Evolutionary conservation across 1,140 invertebrate species (phyloP).

Genomic region (Cephus cinctus): DNA sequence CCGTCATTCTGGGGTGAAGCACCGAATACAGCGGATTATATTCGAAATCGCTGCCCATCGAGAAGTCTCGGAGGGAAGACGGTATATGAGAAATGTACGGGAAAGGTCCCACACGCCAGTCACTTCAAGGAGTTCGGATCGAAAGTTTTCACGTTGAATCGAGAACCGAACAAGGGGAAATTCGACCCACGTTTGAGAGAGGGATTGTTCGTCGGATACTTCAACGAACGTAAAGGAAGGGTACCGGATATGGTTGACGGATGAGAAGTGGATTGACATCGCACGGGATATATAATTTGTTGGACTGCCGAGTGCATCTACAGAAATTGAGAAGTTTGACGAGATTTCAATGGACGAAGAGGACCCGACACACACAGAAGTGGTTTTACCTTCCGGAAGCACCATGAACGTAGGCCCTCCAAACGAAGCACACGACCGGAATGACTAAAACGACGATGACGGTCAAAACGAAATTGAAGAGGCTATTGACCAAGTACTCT

Average conservation of each 20-base stretch:
- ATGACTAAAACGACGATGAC: not conserved
- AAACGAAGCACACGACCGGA: not conserved
- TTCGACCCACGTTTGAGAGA: conserved; percentile 17
- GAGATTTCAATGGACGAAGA: conserved; percentile 19
- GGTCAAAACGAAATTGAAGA: conserved; percentile 1
- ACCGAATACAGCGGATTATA: conserved; percentile 20
- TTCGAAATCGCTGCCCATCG: conserved; percentile 22
- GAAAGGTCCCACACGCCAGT: conserved; percentile 14
- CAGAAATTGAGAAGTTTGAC: not conserved
- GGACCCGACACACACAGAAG: conserved; percentile 11
- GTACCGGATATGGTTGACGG: conserved; percentile 13
- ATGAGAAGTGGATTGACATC: conserved; percentile 11
- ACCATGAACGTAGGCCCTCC: no score
- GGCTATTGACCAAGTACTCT: no score
- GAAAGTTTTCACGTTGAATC: conserved; percentile 13
- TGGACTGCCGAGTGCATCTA: not conserved
- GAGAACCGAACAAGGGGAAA: conserved; percentile 16
- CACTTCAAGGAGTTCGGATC: conserved; percentile 18
- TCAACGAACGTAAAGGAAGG: conserved; percentile 14
- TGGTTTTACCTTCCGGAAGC: conserved; percentile 5
- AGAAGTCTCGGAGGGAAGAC: conserved; percentile 14
- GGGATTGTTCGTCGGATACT: conserved; percentile 24
- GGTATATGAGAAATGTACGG: conserved; percentile 20
- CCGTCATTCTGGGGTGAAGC: conserved; percentile 28
- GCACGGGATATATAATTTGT: conserved; percentile 15